Base-by-base conservation (phyloP, 1,140 invertebrate genomes). In the Frieseomelitta varia region DNA sequence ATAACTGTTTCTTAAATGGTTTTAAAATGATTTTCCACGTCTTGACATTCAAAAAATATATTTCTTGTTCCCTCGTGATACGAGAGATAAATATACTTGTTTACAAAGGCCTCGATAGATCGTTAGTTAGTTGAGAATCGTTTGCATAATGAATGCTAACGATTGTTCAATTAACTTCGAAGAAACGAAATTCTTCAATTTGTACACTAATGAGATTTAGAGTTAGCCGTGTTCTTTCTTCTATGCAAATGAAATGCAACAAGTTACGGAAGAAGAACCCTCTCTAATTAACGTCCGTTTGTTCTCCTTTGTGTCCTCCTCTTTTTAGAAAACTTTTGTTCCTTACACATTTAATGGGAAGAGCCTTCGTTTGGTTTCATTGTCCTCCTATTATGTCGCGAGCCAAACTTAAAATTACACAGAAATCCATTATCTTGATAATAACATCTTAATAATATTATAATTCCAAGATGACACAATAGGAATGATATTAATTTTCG, bases 181-280 rank as follows among this genome's bases (percentile, higher is more conserved):
- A 34, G 27, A 34, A 21, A 21, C 39, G 0, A 30, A 19, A 34
- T 11, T 10, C 17, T 34, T 27, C 17, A 51, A 15, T n/a, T 51
- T 72, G 24, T 65, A 17, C 8, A 21, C 10, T 11, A 34, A 34
- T 11, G 34, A 39, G 67, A 47, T 27, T 14, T 53, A 11, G 6
- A 47, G 39, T 27, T 63, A 14, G 19, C 17, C 4, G 4, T 10
- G 2, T 10, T 21, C 21, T 15, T 47, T 11, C 8, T 10, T 8
- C 19, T 24, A 53, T 78, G 4, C 47, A 67, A 67, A 78, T 78
- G 53, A 67, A 47, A 24, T 53, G 76, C 76, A 78, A 78, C 76
- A 78, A 78, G 76, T 67, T 67, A 47, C 39, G 14, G 15, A 47
- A 76, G 6, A 76, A 56, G 53, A 30, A 34, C 76, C 15, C 51